Base-by-base conservation (phyloP, 2,113 vertebrate genomes). In the Embiotoca jacksoni region DNA sequence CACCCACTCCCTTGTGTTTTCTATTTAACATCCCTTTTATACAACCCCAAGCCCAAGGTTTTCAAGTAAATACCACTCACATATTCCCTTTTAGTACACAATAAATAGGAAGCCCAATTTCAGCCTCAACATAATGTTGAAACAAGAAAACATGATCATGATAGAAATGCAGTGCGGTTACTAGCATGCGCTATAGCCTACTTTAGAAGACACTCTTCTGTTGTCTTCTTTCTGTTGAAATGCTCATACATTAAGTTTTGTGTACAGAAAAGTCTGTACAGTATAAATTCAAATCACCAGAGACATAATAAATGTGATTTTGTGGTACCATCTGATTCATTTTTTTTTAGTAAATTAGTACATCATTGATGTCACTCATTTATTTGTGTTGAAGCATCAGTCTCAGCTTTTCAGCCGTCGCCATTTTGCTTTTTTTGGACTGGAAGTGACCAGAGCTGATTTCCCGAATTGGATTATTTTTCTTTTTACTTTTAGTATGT, bases 71-170 rank as follows among this genome's bases (percentile, higher is more conserved):
- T 66, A 86, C 16, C 62, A 50, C 57, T 88, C 16, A 75, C n/a
- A 60, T 61, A 84, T 89, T 88, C 80, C 30, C 56, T 85, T 85
- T 89, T 53, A 83, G 13, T 63, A 33, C 53, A 71, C 59, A 57
- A 57, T 71, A 9, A 75, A 77, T 37, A 75, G 32, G 11, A 59
- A 16, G 66, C 74, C 63, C 56, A 32, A 62, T 71, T 59, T 69
- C 10, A 30, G 16, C 0, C 5, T 32, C 4, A 4, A 44, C 10
- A 39, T 65, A 53, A 23, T 23, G 23, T 23, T 23, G 23, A 23
- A 23, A 23, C 23, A 53, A 37, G 44, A 57, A 54, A 72, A 79
- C 31, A 79, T 58, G 39, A 72, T 71, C 41, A 41, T 76, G 41
- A 16, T 35, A 6, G n/a, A 55, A 64, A 33, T 61, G 32, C 65